Evolutionary conservation across 2,797 vertebrate genomes (phyloP).

Genomic region (Jordanella pulchra): DNA sequence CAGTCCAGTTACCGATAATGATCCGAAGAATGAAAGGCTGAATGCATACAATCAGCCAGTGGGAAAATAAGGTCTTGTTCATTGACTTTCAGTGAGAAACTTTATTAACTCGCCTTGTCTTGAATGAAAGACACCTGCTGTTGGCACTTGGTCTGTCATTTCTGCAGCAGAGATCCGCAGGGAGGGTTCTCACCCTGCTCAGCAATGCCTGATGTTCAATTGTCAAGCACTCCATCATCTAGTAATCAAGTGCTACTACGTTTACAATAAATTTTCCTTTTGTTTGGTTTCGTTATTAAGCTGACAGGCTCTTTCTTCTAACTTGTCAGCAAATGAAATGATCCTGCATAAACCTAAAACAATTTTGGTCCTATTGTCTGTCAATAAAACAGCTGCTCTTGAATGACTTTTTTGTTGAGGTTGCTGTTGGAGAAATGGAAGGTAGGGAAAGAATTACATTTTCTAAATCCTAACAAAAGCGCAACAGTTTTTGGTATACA

Average conservation of each 20-base stretch:
- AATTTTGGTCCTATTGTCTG: slow-evolving; percentile 72
- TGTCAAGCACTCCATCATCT: slow-evolving; percentile 74
- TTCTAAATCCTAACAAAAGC: slow-evolving; percentile 49
- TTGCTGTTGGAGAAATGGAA: slow-evolving; percentile 75
- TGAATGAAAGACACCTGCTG: slow-evolving; percentile 85
- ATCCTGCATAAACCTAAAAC: slow-evolving; percentile 63
- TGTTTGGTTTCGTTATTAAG: slow-evolving; percentile 74
- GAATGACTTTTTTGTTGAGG: slow-evolving; percentile 73
- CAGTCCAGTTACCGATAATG: slow-evolving; percentile 9
- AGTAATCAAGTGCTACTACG: slow-evolving; percentile 73
- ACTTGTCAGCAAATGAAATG: slow-evolving; percentile 81
- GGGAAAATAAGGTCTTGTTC: slow-evolving; percentile 82
- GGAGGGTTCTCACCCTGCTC: slow-evolving; percentile 72
- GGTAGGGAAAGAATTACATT: slow-evolving; percentile 69
- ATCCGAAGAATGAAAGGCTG: slow-evolving; percentile 6
- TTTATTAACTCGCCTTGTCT: slow-evolving; percentile 81
- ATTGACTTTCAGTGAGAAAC: slow-evolving; percentile 81
- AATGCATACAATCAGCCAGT: slow-evolving; percentile 74
- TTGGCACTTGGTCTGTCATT: slow-evolving; percentile 82
- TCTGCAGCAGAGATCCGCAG: slow-evolving; percentile 65
- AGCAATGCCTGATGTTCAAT: slow-evolving; percentile 73
- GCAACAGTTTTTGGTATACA: slow-evolving; percentile 46
- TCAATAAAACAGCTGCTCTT: slow-evolving; percentile 53
- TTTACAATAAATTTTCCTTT: slow-evolving; percentile 78
- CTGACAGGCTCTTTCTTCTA: slow-evolving; percentile 76